Evolutionary conservation across 2,888 invertebrate species (phyloP), one percentile per base, ranked within the genome.

Genomic region (Apamea sordens): DNA sequence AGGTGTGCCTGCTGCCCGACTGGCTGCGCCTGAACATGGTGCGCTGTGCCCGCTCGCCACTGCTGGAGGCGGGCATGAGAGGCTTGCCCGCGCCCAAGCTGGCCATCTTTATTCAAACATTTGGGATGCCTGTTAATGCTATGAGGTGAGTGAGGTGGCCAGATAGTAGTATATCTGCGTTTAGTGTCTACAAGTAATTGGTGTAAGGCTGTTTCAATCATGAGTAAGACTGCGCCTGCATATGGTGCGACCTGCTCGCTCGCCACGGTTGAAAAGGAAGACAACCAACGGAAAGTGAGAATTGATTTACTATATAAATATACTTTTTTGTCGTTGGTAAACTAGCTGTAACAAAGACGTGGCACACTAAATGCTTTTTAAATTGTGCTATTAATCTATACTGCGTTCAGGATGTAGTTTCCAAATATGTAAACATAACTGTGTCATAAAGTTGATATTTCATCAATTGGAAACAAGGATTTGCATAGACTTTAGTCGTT

Each of bases 21-120:
- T 99, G 99, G 99, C 96, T 99, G 91, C 98, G 99, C 89, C 96
- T 99, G 65, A 97, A 98, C 91, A 98, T 99, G 98, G 98, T 99
- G 96, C 97, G 99, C 21, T 98, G 99, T 0, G 98, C 98, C 63
- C 98, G 99, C 6, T 97, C 98, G 4, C 96, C 98, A 70, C 96
- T 99, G 47, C 98, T 99, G 53, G 98, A 98, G 90, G 98, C 99
- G 0, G 99, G 99, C 0, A 97, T 99, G 53, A 97, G 98, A 74
- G 99, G 98, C 88, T 95, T 99, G 83, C 98, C 99, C 74, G 98
- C 99, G 0, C 98, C 98, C 77, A 99, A 99, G 93, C 97, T 99
- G 75, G 98, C 99, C 15, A 96, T 99, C 18, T 99, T 99, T 94
- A 99, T 99, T 76, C 99, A 99, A 95, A 99, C 99, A 28, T 99